Evolutionary conservation across 2,797 vertebrate species (phyloP).

Genomic region (Sebastes wilsoni): DNA sequence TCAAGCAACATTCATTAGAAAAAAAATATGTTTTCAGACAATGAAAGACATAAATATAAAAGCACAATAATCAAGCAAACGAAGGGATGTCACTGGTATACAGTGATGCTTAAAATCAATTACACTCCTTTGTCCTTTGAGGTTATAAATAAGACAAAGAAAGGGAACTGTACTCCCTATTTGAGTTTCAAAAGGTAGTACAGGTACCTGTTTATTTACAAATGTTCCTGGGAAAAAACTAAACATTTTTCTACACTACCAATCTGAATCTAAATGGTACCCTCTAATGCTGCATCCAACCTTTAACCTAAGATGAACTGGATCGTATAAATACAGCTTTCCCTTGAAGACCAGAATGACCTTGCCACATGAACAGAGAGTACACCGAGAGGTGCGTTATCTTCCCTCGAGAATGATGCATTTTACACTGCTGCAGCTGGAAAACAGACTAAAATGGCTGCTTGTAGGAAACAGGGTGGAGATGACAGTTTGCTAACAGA

Average conservation of each 20-base stretch:
- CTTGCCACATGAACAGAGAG: background rate
- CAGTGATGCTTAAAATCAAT: constrained; percentile 66
- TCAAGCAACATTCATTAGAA: constrained; percentile 39
- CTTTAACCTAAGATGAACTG: constrained; percentile 30
- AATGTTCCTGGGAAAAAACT: constrained; percentile 44
- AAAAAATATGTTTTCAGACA: constrained; percentile 32
- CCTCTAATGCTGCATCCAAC: constrained; percentile 23
- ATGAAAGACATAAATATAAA: constrained; percentile 61
- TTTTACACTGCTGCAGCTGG: constrained; percentile 27
- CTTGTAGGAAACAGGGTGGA: constrained; percentile 58
- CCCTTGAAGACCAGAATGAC: constrained; percentile 29
- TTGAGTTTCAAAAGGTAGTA: constrained; percentile 47
- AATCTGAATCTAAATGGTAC: constrained; percentile 23
- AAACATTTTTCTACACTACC: constrained; percentile 32
- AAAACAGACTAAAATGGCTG: constrained; percentile 59
- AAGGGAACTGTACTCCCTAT: constrained; percentile 37
- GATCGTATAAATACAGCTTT: constrained; percentile 18
- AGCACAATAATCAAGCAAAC: constrained; percentile 57
- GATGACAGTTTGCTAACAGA: constrained; percentile 39
- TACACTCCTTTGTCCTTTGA: constrained; percentile 50
- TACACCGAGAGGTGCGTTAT: background rate
- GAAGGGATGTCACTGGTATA: constrained; percentile 52
- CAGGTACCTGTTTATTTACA: constrained; percentile 72
- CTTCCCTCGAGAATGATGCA: constrained; percentile 24
- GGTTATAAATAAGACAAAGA: constrained; percentile 70